Base-by-base conservation (phyloP, 2,888 invertebrate species). In the Sabellastarte sp. region DNA sequence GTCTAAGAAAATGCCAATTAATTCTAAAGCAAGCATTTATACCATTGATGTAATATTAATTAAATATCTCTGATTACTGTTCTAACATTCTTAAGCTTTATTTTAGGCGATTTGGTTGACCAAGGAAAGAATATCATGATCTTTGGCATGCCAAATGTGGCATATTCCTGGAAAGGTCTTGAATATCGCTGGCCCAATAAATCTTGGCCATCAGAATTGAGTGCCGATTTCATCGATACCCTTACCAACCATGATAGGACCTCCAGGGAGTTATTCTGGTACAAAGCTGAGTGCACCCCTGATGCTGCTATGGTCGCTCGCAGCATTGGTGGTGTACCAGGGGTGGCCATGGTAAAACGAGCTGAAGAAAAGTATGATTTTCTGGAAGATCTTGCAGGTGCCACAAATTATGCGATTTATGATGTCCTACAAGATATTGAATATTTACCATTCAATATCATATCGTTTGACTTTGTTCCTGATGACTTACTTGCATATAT, bases 341-440 rank as follows among this genome's bases (percentile, higher is more conserved):
- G 68, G 1, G 2, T 57, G 2, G 55, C 57, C 30, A 55, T 60
- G 10, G 50, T 24, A 3, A 24, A 33, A 15, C 30, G 59, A 29
- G 63, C 64, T 0, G 51, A 63, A n/a, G 69, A 69, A 53, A 69
- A 68, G 52, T 66, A 65, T 32, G 69, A 69, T 20, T 69, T 68
- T 20, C 29, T 68, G 24, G 68, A 69, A 50, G 69, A 65, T 28
- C 28, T 69, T 50, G 69, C 68, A 1, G 57, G 60, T 10, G 56
- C 68, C 10, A 56, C 56, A 31, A 69, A 69, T 60, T 32, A 60
- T 33, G n/a, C 10, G 28, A 62, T 69, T 3, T 57, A 50, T 3
- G 51, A 59, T 15, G 50, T 58, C 1, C 56, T 69, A 24, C 3
- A n/a, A n/a, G 61, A 51, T 5, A 29, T 63, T 4, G 41, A 29